Conservation (phyloP, 2,113 vertebrate species). For the Pagrus major region DNA sequence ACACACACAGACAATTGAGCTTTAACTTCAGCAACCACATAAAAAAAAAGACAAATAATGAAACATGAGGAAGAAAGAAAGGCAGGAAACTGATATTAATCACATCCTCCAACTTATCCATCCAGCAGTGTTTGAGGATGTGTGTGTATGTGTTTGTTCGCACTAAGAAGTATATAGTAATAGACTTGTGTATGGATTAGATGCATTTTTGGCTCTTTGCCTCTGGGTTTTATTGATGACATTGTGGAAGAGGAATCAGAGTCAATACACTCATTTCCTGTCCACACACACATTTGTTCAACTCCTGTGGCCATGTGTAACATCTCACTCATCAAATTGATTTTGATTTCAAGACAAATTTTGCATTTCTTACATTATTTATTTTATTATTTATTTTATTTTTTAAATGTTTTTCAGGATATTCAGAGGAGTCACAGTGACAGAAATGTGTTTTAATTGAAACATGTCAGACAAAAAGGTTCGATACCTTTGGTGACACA, state of each 20-base stretch:
- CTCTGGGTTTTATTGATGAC: constrained; percentile 20
- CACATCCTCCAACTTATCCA: background rate
- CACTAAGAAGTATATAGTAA: background rate
- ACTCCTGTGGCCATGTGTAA: background rate
- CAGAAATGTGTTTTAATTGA: background rate
- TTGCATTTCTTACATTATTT: too few species aligned
- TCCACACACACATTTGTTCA: background rate
- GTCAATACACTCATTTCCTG: constrained; percentile 23
- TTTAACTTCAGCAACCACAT: background rate
- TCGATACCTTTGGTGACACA: background rate
- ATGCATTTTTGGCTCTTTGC: background rate
- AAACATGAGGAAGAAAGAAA: background rate
- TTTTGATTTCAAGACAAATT: background rate
- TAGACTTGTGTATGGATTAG: constrained; percentile 2
- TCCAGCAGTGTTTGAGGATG: background rate
- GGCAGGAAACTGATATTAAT: background rate
- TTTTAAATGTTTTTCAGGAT: background rate
- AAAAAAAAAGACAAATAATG: too few species aligned
- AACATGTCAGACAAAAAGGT: background rate
- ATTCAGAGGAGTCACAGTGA: background rate
- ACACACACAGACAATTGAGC: too few species aligned
- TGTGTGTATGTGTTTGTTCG: background rate
- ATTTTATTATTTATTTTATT: too few species aligned
- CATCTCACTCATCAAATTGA: background rate
- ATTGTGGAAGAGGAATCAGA: constrained; percentile 1